Evolutionary conservation across 2,113 vertebrate genomes (phyloP), one percentile per base, ranked within the genome.

Genomic region (Parus major): DNA sequence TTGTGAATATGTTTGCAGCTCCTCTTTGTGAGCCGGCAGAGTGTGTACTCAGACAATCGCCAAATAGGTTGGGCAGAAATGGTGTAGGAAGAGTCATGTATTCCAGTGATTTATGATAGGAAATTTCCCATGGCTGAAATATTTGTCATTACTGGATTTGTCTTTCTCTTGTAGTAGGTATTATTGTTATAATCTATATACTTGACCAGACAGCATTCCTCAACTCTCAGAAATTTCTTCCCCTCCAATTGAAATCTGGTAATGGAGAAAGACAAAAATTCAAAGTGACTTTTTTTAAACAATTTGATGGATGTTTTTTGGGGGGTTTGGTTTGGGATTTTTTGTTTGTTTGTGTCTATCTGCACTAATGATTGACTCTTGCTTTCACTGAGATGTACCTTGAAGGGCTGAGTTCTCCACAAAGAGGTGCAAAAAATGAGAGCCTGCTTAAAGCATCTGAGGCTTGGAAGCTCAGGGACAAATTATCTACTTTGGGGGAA

Each of bases 11-110:
- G 41, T 47, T 81, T 61, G 56, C 47, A 90, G 68, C 23, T 90
- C 33, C 53, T 21, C 60, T 94, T 88, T 92, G 56, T 92, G 90
- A 92, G 88, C 50, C 90, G 85, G 55, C 82, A 47, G 65, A 46
- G 19, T 6, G 5, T 35, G 35, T 55, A 31, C 33, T 83, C 60
- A 75, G 82, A 90, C 70, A 50, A 27, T 23, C 68, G 94, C 91
- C 73, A 59, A 31, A 83, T 5, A 27, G 70, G 57, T 4, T 57
- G 15, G 59, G 53, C 47, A 86, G 82, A 89, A 94, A 92, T 70
- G 9, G 78, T 9, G 2, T 24, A 92, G 60, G 80, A 53, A 82
- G 39, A 75, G 27, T 95, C 49, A 90, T 33, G 41, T 28, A 90
- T 92, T 95, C 64, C 88, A 64, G 52, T 52, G 18, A 15, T 36